phyloP scores from a whole-genome alignment of 2,113 vertebrate genomes.

The Halcyon malimbica region DNA sequence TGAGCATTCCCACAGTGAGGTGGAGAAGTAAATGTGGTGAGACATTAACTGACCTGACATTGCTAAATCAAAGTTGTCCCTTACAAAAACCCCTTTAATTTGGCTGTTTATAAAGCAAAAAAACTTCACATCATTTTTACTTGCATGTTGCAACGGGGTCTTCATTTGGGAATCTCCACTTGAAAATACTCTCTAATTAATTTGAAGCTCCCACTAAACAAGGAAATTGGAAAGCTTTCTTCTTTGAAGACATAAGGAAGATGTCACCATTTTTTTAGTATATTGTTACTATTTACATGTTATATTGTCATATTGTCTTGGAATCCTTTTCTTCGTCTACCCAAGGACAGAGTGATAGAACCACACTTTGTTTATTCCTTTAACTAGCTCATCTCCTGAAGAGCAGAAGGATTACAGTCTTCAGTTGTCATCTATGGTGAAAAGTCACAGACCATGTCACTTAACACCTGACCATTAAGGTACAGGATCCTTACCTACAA shows the following conservation, averaged over 20 bases:
- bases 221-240: background rate
- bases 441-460: background rate
- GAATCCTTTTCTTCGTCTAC: background rate
- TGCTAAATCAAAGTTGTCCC: background rate
- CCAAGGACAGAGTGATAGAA: background rate
- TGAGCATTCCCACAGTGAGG: background rate
- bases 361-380: background rate
- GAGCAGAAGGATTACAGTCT: background rate
- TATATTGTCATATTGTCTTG: background rate
- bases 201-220: background rate
- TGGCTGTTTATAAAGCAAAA: background rate
- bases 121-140: background rate
- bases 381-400: background rate
- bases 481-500: background rate
- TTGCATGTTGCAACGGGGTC: background rate
- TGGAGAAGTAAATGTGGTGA: background rate
- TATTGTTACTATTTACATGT: background rate
- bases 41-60: background rate
- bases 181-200: background rate
- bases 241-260: background rate
- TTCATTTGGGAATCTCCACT: background rate
- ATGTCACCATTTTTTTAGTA: background rate
- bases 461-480: background rate
- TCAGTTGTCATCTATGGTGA: background rate
- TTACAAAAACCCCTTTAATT: background rate